A percentile compares a stretch with the other conserved stretches of the same genome.
These are phyloP conservation scores for Panthera tigris DNA, from an alignment of 2,113 vertebrate species.

Conservation along the genomic window DNA sequence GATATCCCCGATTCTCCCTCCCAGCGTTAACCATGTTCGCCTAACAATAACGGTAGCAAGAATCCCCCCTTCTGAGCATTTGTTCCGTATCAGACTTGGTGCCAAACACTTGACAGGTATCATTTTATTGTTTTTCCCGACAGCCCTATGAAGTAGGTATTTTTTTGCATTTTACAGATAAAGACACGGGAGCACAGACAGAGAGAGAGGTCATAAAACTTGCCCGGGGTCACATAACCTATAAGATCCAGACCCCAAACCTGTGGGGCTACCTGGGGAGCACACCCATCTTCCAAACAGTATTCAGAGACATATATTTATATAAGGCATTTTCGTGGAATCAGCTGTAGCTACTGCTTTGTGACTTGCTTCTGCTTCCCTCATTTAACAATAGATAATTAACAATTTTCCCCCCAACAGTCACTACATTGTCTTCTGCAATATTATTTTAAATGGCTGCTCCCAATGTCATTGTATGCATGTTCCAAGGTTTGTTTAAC, in stretches of 20 bases:
- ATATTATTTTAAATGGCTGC: conserved; percentile 12
- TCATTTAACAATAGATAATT: neutral
- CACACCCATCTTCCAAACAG: neutral
- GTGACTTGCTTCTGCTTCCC: neutral
- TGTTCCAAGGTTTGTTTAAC: conserved; percentile 32
- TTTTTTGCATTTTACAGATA: neutral
- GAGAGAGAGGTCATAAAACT: neutral
- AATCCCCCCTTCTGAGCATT: neutral
- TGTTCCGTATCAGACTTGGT: neutral
- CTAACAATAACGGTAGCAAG: neutral
- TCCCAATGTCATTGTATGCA: neutral
- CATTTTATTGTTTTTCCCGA: neutral
- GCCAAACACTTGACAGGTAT: too few relatives aligned
- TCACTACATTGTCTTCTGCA: neutral
- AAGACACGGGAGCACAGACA: neutral
- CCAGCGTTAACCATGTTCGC: too few relatives aligned
- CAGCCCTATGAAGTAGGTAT: neutral
- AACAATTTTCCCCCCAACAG: neutral
- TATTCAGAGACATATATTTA: neutral
- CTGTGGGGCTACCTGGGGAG: neutral
- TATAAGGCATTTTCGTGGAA: neutral
- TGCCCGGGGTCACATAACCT: neutral
- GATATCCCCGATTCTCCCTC: neutral
- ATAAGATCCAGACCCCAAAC: neutral
- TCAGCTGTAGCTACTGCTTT: neutral